phyloP scores from a whole-genome alignment of 1,140 invertebrate species.

The Triops cancriformis region DNA sequence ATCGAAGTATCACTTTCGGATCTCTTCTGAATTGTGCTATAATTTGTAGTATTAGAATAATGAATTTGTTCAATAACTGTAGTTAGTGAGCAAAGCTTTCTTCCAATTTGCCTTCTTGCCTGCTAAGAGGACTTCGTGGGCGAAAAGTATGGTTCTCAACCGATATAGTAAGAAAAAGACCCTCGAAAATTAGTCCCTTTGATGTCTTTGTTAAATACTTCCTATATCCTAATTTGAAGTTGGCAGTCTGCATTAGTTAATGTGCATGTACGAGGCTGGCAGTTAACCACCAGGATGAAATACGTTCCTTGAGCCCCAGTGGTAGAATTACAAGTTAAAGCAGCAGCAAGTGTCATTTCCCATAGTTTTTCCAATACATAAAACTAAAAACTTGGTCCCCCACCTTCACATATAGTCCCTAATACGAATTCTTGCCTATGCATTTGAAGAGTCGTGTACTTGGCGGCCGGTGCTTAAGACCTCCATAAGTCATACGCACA shows the following conservation, averaged over 20 bases:
- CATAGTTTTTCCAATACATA: background rate
- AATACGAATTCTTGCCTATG: background rate
- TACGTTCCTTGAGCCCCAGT: background rate
- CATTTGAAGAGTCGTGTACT: background rate
- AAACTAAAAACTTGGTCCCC: background rate
- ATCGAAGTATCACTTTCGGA: too few relatives aligned
- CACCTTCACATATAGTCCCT: background rate
- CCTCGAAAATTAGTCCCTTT: too few relatives aligned
- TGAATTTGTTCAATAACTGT: too few relatives aligned
- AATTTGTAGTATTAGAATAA: too few relatives aligned
- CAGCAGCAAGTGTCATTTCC: background rate
- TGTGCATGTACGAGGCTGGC: background rate
- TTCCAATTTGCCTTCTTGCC: too few relatives aligned
- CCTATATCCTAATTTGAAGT: too few relatives aligned
- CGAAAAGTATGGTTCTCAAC: too few relatives aligned
- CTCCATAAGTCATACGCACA: background rate
- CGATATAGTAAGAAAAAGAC: too few relatives aligned
- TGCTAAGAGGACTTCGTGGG: too few relatives aligned
- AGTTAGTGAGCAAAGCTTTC: too few relatives aligned
- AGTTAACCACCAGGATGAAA: background rate
- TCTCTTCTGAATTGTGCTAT: too few relatives aligned
- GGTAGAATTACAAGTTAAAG: background rate
- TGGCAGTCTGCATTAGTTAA: background rate
- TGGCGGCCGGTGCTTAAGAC: background rate
- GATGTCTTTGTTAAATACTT: too few relatives aligned